phyloP scores from a whole-genome alignment of 2,113 vertebrate species.

The Laticauda colubrina region DNA sequence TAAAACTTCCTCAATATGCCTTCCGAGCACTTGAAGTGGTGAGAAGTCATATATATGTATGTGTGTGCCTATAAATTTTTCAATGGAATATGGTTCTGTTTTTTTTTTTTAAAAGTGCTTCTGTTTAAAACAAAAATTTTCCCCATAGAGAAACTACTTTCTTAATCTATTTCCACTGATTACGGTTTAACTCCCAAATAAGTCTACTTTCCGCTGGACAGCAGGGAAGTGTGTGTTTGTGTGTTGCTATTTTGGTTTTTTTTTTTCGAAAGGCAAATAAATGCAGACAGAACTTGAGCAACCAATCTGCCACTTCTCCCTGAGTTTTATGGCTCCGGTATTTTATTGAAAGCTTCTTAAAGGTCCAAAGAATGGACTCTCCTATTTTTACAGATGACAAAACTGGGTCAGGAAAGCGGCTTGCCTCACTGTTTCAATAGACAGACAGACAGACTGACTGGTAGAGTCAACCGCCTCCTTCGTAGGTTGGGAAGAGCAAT shows the following conservation, averaged over 20 bases:
- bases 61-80: neutral
- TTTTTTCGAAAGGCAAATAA: neutral
- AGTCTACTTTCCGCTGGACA: neutral
- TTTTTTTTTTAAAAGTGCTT: neutral
- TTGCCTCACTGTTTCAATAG: neutral
- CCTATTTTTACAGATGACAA: neutral
- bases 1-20: neutral
- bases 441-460: too few relatives aligned
- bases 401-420: neutral
- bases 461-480: neutral
- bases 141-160: neutral
- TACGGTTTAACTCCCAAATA: neutral
- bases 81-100: neutral
- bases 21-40: neutral
- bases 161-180: too few relatives aligned
- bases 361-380: neutral
- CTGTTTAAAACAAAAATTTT: neutral
- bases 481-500: neutral
- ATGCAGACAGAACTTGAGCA: neutral
- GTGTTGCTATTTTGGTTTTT: neutral
- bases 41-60: neutral
- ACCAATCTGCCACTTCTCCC: neutral
- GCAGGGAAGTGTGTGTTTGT: neutral
- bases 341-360: neutral
- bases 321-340: neutral